Evolutionary conservation across 2,113 vertebrate genomes (phyloP), one percentile per base, ranked within the genome.

Genomic region (Fukomys damarensis): DNA sequence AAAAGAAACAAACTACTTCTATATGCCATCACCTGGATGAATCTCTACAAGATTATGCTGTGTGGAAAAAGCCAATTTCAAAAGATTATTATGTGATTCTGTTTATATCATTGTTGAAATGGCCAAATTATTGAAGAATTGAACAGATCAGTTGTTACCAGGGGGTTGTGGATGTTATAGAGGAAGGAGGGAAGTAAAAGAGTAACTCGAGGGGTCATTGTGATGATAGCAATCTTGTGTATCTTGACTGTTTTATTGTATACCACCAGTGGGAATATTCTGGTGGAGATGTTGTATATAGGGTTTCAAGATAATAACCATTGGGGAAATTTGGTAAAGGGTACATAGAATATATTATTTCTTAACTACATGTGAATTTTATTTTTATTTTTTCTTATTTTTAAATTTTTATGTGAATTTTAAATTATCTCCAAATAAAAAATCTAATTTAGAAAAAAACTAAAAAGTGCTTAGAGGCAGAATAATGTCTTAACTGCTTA

Each of bases 361-460:
- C 22, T 86, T 83, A 76, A 54, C 16, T 82, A 4, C 22, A 32
- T 89, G 30, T 77, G 30, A 79, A 96, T 94, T 91, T 96, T 54
- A 91, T n/a, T n/a, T n/a, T n/a, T n/a, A n/a, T n/a, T n/a, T n/a
- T n/a, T n/a, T n/a, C n/a, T n/a, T n/a, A n/a, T n/a, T n/a, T n/a
- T n/a, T n/a, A n/a, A n/a, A n/a, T n/a, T n/a, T n/a, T n/a, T n/a
- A 32, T 89, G 30, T 77, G 30, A 79, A 96, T 94, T 91, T 96
- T 54, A 91, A 90, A 61, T 94, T 43, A 59, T 68, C 58, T 68
- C 61, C 52, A 32, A 77, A 28, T 66, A 80, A 87, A 94, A 91
- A 94, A 56, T 49, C 59, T 74, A 56, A 79, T 74, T 89, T 52
- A 38, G n/a, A 24, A 7, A 14, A 46, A 52, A 24, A 49, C 22